phyloP scores from a whole-genome alignment of 1,140 invertebrate species.

The Penaeus vannamei region DNA sequence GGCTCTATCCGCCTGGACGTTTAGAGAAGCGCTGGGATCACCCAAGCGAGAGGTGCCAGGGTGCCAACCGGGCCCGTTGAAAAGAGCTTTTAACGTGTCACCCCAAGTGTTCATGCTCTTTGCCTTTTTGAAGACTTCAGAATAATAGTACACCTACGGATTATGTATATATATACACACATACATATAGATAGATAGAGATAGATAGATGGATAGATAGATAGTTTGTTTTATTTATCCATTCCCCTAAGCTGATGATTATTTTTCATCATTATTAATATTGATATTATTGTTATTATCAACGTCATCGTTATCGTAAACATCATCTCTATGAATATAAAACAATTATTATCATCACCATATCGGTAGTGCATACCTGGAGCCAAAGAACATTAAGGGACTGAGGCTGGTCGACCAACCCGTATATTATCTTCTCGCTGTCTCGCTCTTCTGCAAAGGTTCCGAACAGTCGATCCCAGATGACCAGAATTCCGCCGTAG shows the following conservation, averaged over 20 bases:
- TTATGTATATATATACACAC: not conserved
- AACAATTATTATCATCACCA: not conserved
- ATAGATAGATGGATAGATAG: too few relatives aligned
- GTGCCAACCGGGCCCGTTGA: slow-evolving; percentile 66
- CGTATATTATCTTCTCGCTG: slow-evolving; percentile 75
- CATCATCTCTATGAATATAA: not conserved
- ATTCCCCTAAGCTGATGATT: too few relatives aligned
- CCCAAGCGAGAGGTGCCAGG: slow-evolving; percentile 72
- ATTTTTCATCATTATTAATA: too few relatives aligned
- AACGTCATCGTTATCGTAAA: not conserved
- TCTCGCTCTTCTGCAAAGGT: slow-evolving; percentile 75
- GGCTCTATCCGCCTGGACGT: slow-evolving; percentile 68
- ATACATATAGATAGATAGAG: not conserved
- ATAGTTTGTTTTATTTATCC: too few relatives aligned
- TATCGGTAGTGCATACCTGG: slow-evolving; percentile 71
- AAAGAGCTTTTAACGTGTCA: slow-evolving; percentile 71
- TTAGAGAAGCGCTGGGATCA: slow-evolving; percentile 70
- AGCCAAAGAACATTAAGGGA: slow-evolving; percentile 75
- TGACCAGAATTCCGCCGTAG: slow-evolving; percentile 78
- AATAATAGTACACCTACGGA: slow-evolving; percentile 69
- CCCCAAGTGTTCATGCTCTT: slow-evolving; percentile 68
- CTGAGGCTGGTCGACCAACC: slow-evolving; percentile 74
- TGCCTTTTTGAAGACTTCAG: slow-evolving; percentile 70
- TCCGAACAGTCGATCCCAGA: slow-evolving; percentile 76
- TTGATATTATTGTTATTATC: too few relatives aligned